Evolutionary conservation across 92 coral and sea anemone genomes (phyloP), one percentile per base, ranked within the genome.

Genomic region (Actinernus sp.): DNA sequence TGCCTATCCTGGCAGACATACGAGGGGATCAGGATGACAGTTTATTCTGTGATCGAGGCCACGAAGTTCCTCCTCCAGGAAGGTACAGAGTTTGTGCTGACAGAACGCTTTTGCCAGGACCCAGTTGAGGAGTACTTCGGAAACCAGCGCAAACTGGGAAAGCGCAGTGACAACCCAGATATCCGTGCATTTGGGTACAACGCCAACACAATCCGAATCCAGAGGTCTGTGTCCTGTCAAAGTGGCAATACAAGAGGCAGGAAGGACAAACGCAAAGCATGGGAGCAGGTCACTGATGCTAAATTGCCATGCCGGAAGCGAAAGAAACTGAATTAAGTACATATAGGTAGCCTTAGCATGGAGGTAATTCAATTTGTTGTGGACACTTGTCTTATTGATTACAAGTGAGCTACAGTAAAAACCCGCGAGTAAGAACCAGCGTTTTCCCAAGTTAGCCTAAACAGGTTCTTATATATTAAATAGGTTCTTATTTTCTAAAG

Each of bases 211-310:
- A 55, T 81, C n/a, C 46, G 87, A 39, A 81, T 73, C 0, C 68
- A 81, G 63, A 72, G 88, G 33, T 48, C 83, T 30, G 67, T 82
- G 14, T 63, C 78, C 36, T 76, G 82, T 33, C 82, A 73, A 32
- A 73, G 76, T 66, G 82, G 88, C 27, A 82, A 82, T 45, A 74
- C 88, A 16, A 68, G 63, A 58, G 88, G 88, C 29, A 58, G 83
- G 26, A 76, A 65, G 55, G 88, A 58, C 47, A 65, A 56, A 26
- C 36, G 41, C 22, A 74, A 50, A 67, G 71, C 76, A 20, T 81
- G 81, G 81, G 61, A 51, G 12, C 21, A 55, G 20, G 82, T 81
- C 0, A 52, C 69, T n/a, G 68, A 81, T 63, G 76, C 41, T 24
- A 63, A 65, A 31, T 30, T 81, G 7, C 54, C 63, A 46, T 73